These are phyloP conservation scores for Ormyrus pomaceus DNA, from an alignment of 2,888 invertebrate species.

Conservation along the genomic window DNA sequence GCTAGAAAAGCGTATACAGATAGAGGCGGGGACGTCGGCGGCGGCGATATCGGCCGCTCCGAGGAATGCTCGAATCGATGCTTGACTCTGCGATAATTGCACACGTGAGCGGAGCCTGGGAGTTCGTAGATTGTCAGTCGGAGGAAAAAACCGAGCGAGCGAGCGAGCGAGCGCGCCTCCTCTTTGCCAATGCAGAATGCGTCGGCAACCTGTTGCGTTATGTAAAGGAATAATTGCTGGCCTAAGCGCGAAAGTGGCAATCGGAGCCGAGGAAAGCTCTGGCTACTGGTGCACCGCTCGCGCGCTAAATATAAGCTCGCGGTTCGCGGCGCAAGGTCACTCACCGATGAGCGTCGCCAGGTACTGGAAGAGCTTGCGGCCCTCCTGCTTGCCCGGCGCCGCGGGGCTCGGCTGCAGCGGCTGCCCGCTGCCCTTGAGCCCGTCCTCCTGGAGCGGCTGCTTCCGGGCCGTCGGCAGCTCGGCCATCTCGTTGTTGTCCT, in stretches of 20 bases:
- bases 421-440: conserved; percentile 30
- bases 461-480: conserved; percentile 23
- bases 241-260: background rate
- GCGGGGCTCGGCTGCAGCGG: conserved; percentile 23
- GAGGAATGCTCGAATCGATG: conserved; percentile 14
- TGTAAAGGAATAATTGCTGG: conserved; percentile 12
- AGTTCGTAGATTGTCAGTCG: conserved; percentile 12
- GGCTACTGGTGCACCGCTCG: no score
- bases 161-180: conserved; percentile 14
- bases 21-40: background rate
- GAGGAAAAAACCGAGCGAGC: conserved; percentile 44
- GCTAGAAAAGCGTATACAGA: conserved; percentile 21
- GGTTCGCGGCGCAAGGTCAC: conserved; percentile 45
- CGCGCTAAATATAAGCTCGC: background rate
- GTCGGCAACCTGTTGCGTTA: conserved; percentile 27
- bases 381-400: conserved; percentile 56
- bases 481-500: conserved; percentile 45
- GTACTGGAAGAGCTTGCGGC: conserved; percentile 66
- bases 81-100: conserved; percentile 27
- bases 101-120: conserved; percentile 26
- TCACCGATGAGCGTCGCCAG: conserved; percentile 67
- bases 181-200: background rate
- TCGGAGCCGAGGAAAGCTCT: background rate
- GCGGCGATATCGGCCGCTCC: background rate
- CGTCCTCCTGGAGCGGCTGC: background rate